Evolutionary conservation across 2,797 vertebrate genomes (phyloP), one percentile per base, ranked within the genome.

Genomic region (Myotis daubentonii): DNA sequence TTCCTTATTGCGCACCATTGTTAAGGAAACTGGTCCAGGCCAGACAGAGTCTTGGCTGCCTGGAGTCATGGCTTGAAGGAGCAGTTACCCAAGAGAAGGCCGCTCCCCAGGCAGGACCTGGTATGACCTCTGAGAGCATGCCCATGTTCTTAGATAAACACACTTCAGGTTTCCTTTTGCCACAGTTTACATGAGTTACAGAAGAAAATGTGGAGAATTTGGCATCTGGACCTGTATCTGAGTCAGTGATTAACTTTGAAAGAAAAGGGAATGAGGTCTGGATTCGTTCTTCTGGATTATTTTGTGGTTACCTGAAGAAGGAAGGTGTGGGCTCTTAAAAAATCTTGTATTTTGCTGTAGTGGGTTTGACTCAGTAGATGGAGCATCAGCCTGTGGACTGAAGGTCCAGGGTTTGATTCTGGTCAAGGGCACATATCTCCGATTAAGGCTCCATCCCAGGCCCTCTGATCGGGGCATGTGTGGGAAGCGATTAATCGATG

Each of bases 231-330:
- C 49, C 28, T 75, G 66, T 19, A 15, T 62, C 38, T 79, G 55
- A 83, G n/a, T 92, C 33, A 91, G 28, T 92, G 41, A 28, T 86
- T 89, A 15, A 55, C 62, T 80, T 91, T 89, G 57, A 95, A 76
- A 91, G 60, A 78, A 94, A 89, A 62, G 1, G 33, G 44, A 92
- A 57, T 74, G 41, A 33, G 16, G 30, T 70, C 66, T 36, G 66
- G 17, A 76, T 38, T 83, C 57, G 25, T 20, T 74, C 65, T 79
- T 65, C 78, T 81, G 28, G 33, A 60, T 93, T 41, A 68, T 62
- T 79, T 87, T 93, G 51, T 94, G 81, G 76, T 92, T 91, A 28
- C 66, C 51, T 71, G 66, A 72, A 74, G 70, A 89, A 74, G 36
- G 57, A 84, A 82, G 49, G 36, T 41, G 44, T 60, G 41, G 74